Evolutionary conservation across 1,140 invertebrate species (phyloP).

Genomic region (Arion vulgaris): DNA sequence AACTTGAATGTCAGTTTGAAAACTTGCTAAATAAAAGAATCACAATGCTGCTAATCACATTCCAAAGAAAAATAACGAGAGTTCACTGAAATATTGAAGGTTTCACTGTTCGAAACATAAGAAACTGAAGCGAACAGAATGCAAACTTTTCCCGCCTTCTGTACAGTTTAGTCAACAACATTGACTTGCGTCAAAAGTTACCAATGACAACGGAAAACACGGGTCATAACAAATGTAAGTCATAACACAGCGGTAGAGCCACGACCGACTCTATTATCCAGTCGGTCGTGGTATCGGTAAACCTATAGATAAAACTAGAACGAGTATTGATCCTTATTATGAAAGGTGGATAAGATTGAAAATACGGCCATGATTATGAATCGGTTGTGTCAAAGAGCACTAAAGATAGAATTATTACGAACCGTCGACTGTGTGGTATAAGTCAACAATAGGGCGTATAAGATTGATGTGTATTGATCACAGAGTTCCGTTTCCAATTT

Average conservation of each 20-base stretch:
- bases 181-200: neutral
- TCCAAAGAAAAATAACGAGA: neutral
- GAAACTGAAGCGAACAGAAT: no score
- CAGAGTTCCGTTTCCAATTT: no score
- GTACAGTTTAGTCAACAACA: neutral
- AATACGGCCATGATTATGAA: no score
- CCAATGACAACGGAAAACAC: conserved; percentile 14
- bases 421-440: no score
- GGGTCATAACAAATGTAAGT: neutral
- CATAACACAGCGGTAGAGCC: neutral
- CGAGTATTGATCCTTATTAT: neutral
- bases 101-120: neutral
- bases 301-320: neutral
- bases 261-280: no score
- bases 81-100: neutral
- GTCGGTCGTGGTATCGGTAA: no score
- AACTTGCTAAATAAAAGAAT: no score
- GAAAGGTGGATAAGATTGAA: neutral
- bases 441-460: no score
- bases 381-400: neutral
- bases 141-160: neutral
- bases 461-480: no score
- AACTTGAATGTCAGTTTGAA: no score
- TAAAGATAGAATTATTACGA: neutral
- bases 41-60: no score